These are phyloP conservation scores for Molothrus aeneus DNA, from an alignment of 2,797 vertebrate species.

Conservation along the genomic window DNA sequence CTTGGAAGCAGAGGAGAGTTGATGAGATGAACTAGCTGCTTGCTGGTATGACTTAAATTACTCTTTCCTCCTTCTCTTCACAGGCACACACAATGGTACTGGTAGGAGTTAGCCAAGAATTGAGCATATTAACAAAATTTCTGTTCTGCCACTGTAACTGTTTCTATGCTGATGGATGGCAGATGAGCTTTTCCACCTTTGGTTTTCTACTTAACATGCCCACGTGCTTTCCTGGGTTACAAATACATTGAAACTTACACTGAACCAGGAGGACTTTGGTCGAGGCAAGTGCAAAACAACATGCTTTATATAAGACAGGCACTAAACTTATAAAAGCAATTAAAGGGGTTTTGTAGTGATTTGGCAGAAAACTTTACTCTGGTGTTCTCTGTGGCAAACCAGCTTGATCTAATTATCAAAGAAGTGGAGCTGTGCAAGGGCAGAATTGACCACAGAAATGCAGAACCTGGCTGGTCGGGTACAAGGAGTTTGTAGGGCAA, in stretches of 20 bases:
- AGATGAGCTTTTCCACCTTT: background rate
- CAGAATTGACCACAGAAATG: background rate
- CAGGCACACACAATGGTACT: accelerated
- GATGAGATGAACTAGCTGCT: background rate
- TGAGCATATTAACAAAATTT: background rate
- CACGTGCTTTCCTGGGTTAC: background rate
- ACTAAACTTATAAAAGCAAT: background rate
- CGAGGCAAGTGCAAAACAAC: background rate
- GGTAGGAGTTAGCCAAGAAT: background rate
- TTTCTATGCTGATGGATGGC: background rate
- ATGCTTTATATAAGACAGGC: background rate
- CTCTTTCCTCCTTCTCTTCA: background rate
- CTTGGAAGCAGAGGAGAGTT: background rate
- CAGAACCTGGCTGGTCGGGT: background rate
- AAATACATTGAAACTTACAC: background rate
- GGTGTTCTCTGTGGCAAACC: background rate
- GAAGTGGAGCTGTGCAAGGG: background rate
- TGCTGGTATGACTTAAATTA: background rate
- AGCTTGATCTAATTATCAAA: background rate
- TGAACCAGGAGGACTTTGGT: conserved; percentile 1
- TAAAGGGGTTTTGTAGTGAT: conserved; percentile 1
- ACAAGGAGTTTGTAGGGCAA: background rate
- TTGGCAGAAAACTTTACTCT: background rate
- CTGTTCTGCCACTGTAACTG: background rate
- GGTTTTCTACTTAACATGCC: background rate